Conservation (phyloP, 2,888 invertebrate genomes). For the Xylota segnis region DNA sequence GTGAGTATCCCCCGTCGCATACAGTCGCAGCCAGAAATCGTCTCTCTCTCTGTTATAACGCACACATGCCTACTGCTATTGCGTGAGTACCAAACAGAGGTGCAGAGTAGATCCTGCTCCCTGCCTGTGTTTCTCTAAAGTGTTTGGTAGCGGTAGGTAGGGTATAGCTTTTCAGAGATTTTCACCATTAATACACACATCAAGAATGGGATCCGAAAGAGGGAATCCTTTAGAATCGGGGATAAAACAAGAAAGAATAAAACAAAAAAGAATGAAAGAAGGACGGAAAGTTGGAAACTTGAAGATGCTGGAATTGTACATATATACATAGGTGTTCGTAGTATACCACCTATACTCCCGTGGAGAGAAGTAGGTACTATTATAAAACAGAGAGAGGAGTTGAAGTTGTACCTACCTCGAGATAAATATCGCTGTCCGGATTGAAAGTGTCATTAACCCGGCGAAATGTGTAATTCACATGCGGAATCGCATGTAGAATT, state of each 20-base stretch:
- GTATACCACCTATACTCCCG: slow-evolving; percentile 35
- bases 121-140: slow-evolving; percentile 26
- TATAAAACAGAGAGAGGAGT: slow-evolving; percentile 25
- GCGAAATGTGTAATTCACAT: slow-evolving; percentile 95
- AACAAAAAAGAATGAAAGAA: slow-evolving; percentile 29
- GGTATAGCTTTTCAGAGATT: slow-evolving; percentile 52
- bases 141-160: slow-evolving; percentile 8
- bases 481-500: slow-evolving; percentile 95
- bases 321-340: too few relatives aligned
- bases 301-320: slow-evolving; percentile 63
- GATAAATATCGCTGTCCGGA: slow-evolving; percentile 94
- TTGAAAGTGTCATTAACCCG: slow-evolving; percentile 96
- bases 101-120: slow-evolving; percentile 13
- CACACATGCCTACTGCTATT: slow-evolving; percentile 16
- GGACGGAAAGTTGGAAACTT: slow-evolving; percentile 20
- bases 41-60: slow-evolving; percentile 52
- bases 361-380: slow-evolving; percentile 21
- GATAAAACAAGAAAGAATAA: slow-evolving; percentile 20
- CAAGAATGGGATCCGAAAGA: slow-evolving; percentile 48
- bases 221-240: slow-evolving; percentile 49
- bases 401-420: slow-evolving; percentile 88
- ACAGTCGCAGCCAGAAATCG: slow-evolving; percentile 25
- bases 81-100: slow-evolving; percentile 3
- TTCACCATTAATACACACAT: slow-evolving; percentile 71
- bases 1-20: not conserved